Percentiles rank a stretch among this genome's conserved stretches.
These are phyloP conservation scores for Drosophila mayaguana DNA, from an alignment of 2,888 invertebrate species.

Conservation along the genomic window DNA sequence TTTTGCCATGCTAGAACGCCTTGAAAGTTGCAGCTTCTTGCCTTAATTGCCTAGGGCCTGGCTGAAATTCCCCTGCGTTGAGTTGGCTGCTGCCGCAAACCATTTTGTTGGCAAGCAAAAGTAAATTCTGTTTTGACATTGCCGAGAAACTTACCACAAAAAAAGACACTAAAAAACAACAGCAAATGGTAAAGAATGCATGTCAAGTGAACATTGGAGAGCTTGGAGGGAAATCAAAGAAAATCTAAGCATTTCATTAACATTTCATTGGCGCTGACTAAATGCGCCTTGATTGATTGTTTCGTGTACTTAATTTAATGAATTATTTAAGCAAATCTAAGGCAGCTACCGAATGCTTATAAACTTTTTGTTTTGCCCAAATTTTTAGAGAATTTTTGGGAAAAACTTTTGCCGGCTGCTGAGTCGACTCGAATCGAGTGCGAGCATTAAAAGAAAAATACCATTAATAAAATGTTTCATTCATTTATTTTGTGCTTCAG, in stretches of 20 bases:
- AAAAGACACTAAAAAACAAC: not conserved
- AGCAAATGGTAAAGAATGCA: not conserved
- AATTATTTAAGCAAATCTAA: slow-evolving; percentile 75
- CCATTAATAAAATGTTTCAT: slow-evolving; percentile 78
- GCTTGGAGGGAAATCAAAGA: slow-evolving; percentile 38
- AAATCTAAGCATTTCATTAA: slow-evolving; percentile 65
- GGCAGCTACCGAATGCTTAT: slow-evolving; percentile 55
- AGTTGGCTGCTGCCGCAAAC: slow-evolving; percentile 33
- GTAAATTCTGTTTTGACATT: slow-evolving; percentile 3
- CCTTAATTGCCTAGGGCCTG: slow-evolving; percentile 58
- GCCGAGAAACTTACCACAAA: not conserved
- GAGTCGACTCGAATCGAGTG: slow-evolving; percentile 3
- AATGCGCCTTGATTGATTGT: slow-evolving; percentile 79
- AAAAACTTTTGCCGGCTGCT: slow-evolving; percentile 34
- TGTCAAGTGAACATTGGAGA: slow-evolving; percentile 7
- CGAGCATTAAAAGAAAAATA: slow-evolving; percentile 45
- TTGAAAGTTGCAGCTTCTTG: slow-evolving; percentile 47
- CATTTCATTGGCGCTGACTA: slow-evolving; percentile 61
- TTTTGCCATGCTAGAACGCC: slow-evolving; percentile 7
- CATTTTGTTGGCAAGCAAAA: slow-evolving; percentile 27
- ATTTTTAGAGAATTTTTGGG: slow-evolving; percentile 57
- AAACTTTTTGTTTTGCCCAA: slow-evolving; percentile 56
- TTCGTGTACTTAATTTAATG: slow-evolving; percentile 80
- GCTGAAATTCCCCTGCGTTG: slow-evolving; percentile 40
- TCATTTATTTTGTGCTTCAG: slow-evolving; percentile 62